Base-by-base conservation (phyloP, 2,113 vertebrate species). In the Rhadina sibilatrix region DNA sequence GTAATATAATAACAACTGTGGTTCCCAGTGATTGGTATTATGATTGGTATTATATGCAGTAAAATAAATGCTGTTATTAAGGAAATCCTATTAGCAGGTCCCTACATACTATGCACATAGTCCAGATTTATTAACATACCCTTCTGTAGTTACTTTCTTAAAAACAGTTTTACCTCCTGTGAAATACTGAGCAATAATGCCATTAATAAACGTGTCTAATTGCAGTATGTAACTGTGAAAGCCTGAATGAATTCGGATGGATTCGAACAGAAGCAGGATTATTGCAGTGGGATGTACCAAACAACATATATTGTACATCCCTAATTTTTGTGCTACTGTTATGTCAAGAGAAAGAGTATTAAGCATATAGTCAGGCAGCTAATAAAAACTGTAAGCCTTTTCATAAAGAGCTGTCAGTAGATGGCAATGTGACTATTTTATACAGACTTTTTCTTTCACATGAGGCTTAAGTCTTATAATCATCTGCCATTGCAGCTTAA, bases 371-470 rank as follows among this genome's bases (percentile, higher is more conserved):
- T 90, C 90, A 92, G 81, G 42, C 53, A 78, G 72, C 78, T 97
- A 89, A 95, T 93, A 72, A 93, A 88, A 94, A 94, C 90, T n/a
- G 11, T 37, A 60, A 95, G 46, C 52, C 27, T 69, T 97, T 91
- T 96, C 98, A 81, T 96, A 93, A 96, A 94, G 91, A 97, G 10
- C 75, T 96, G 97, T 97, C 98, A 98, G 97, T 98, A 98, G 98
- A 98, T 98, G 98, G 98, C 98, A 98, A 98, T 98, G 98, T 98
- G 93, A 97, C 98, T 98, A 25, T 97, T 98, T 97, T 96, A 92
- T 90, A 97, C 78, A 49, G 56, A 52, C 31, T 96, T 97, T 90
- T 95, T 93, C 91, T 95, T 95, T 56, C 47, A 33, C 83, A 57
- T 84, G 77, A 87, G 92, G 66, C 64, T 87, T 71, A 93, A 91